Evolutionary conservation across 2,113 vertebrate genomes (phyloP), one percentile per base, ranked within the genome.

Genomic region (Zingel zingel): DNA sequence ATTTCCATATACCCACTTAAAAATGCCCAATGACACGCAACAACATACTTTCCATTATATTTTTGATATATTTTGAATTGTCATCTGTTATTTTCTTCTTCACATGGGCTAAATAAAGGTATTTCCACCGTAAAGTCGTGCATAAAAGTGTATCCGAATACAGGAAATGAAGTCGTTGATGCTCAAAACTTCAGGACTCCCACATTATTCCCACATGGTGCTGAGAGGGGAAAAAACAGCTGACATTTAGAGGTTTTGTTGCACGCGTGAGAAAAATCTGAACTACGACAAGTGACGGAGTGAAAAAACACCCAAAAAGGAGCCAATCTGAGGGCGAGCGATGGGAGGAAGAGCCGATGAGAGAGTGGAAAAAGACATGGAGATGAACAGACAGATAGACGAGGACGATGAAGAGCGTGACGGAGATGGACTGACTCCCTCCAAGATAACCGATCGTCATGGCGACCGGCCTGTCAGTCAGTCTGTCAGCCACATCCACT

Each of bases 401-500:
- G 25, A 19, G 54, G 74, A 66, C 0, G 79, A 89, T 85, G 87
- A 89, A 70, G 82, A 77, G 89, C 18, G 59, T 61, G 64, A 73
- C 77, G 2, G 77, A 87, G 79, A 81, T 61, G 79, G 66, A 23
- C 84, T 15, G 78, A 66, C 84, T 82, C 59, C 64, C 39, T 27
- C 61, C 58, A 0, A 84, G 91, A 92, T 93, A 93, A 89, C 45
- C 5, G 69, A 86, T 88, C 71, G 48, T 83, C 87, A 83, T 81
- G 89, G 89, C 79, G 89, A 93, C 90, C 79, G 6, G 54, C 86
- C 88, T 88, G 90, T 92, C 94, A 87, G 58, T 92, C 89, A 82
- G 91, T 94, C 93, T 94, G 93, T 93, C 91, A 93, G 82, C 88
- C 84, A 85, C 92, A 76, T 92, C 93, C 88, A 90, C 89, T 91